Conservation (phyloP, 2,797 vertebrate genomes). For the Myotis pilosus region DNA sequence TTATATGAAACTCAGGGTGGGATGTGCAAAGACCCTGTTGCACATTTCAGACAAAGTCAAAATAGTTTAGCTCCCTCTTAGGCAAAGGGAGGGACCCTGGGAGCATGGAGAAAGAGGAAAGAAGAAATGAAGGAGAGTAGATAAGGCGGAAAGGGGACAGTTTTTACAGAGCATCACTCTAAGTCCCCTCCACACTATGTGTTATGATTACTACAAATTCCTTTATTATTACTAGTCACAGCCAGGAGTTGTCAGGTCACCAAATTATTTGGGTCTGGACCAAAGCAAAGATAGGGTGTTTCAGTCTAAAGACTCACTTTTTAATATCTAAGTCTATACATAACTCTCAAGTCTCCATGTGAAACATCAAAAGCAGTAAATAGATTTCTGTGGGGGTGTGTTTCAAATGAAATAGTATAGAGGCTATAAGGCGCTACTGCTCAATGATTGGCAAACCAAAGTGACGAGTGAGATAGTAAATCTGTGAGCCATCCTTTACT, state of each 20-base stretch:
- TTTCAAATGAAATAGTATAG: background rate
- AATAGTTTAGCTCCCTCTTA: background rate
- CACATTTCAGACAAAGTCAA: background rate
- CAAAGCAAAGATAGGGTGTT: background rate
- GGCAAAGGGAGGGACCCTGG: background rate
- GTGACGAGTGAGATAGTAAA: background rate
- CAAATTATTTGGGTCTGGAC: background rate
- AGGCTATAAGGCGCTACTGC: background rate
- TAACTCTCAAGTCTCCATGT: background rate
- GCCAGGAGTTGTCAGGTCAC: background rate
- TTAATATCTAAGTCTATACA: background rate
- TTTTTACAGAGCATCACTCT: background rate
- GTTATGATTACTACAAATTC: too few species aligned
- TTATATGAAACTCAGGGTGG: background rate
- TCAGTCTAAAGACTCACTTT: background rate
- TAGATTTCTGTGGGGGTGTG: background rate
- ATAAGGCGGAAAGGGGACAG: background rate
- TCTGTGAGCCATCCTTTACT: background rate
- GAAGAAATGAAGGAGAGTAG: too few species aligned
- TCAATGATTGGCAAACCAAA: background rate
- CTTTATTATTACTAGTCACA: background rate
- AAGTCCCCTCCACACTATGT: background rate
- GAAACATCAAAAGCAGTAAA: background rate
- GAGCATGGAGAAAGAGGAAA: background rate
- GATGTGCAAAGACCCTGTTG: background rate